Evolutionary conservation across 2,797 vertebrate genomes (phyloP), one percentile per base, ranked within the genome.

Genomic region (Gallirallus australis): DNA sequence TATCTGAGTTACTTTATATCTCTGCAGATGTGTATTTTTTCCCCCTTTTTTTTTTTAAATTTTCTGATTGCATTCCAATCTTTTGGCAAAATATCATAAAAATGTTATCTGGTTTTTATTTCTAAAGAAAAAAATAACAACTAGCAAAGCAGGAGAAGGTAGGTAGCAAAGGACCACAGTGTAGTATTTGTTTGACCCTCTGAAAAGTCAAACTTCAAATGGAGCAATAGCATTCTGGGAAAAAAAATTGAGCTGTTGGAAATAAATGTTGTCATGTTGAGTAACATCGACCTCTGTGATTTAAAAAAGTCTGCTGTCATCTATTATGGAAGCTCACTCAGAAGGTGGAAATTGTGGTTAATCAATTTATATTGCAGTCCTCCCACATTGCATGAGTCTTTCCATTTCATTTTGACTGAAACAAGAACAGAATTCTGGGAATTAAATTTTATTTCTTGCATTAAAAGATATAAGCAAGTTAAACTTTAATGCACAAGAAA

Each of bases 401-500:
- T 80, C 76, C 5, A 27, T 79, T 92, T 85, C 33, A 23, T 96
- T 96, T 70, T 77, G 65, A 52, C 63, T 68, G 68, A 95, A 96
- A 97, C 50, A 72, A 95, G 90, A 89, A 78, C 65, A 91, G 89
- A 95, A 97, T 91, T 86, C 80, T 95, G 48, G 68, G 89, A 97
- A 97, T 79, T 95, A 35, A 57, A 56, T 92, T 96, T 94, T 79
- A 97, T 93, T 88, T 94, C 91, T 89, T 96, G 50, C 92, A 82
- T 91, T 93, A 92, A 91, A 95, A 92, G 40, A 85, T 95, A 92
- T 66, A 94, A 98, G 83, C 87, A 97, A 97, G 64, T 98, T 96
- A 97, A 98, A 97, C n/a, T 97, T 98, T 97, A 98, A 97, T 95
- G 93, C 6, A 86, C 70, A 57, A 76, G 75, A 84, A 95, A 97